Conservation (phyloP, 2,797 vertebrate species). For the Onychomys leucogaster region DNA sequence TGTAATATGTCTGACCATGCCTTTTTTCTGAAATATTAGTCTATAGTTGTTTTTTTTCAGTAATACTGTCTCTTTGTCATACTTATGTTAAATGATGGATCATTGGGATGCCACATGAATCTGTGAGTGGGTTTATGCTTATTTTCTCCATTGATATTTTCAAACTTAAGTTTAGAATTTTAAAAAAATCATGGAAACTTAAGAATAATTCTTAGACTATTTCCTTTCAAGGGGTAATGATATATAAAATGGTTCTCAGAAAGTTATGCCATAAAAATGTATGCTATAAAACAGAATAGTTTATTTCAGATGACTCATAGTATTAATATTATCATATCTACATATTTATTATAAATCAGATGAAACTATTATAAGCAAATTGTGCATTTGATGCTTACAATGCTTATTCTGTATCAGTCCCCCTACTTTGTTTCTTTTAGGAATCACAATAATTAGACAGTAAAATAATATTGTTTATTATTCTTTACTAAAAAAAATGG, state of each 20-base stretch:
- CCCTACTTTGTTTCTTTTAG: neutral
- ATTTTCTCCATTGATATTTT: neutral
- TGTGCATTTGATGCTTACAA: neutral
- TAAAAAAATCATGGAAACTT: neutral
- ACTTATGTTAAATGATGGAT: neutral
- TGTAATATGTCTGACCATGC: neutral
- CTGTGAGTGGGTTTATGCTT: neutral
- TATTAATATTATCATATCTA: constrained; percentile 30
- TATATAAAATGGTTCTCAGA: neutral
- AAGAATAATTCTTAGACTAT: neutral
- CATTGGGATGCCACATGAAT: neutral
- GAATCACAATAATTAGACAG: neutral
- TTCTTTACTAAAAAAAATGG: neutral
- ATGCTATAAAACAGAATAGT: neutral
- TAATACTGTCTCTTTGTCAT: neutral
- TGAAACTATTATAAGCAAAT: neutral
- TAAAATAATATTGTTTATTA: neutral
- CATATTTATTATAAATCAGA: constrained; percentile 47
- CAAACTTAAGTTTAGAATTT: constrained; percentile 17
- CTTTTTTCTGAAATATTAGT: neutral
- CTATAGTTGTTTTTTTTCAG: neutral
- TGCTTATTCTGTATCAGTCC: neutral
- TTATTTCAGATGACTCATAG: neutral
- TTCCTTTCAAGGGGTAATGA: neutral
- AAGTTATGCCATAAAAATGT: neutral